Evolutionary conservation across 64 coral and sea anemone genomes (phyloP).

Genomic region (Pocillopora damicornis): DNA sequence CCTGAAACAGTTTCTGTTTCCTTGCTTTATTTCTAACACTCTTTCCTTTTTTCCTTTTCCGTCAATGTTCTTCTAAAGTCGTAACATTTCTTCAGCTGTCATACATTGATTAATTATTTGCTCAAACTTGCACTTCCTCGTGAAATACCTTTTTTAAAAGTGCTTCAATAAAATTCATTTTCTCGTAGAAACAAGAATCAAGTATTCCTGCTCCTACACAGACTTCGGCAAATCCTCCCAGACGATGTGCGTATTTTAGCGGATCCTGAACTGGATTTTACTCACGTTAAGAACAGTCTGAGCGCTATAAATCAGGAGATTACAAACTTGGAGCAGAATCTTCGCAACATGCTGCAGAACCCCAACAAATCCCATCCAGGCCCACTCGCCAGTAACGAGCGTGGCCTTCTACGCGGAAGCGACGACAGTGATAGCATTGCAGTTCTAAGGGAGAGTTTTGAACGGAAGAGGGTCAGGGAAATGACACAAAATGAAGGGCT

Average conservation of each 20-base stretch:
- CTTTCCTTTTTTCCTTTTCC: too few relatives aligned
- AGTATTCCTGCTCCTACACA: slow-evolving; percentile 3
- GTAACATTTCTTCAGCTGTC: too few relatives aligned
- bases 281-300: background rate
- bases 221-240: background rate
- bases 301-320: background rate
- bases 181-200: slow-evolving; percentile 28
- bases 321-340: slow-evolving; percentile 17
- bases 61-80: too few relatives aligned
- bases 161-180: background rate
- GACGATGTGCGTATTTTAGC: slow-evolving; percentile 17
- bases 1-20: too few relatives aligned
- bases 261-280: background rate
- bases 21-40: too few relatives aligned
- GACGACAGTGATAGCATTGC: background rate
- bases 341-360: background rate
- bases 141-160: too few relatives aligned
- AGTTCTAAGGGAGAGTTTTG: slow-evolving; percentile 8
- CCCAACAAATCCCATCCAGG: background rate
- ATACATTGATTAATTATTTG: too few relatives aligned
- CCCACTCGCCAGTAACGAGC: too few relatives aligned
- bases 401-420: background rate
- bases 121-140: too few relatives aligned
- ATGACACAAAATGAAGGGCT: background rate
- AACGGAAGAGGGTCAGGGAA: slow-evolving; percentile 16